A percentile compares a stretch with the other conserved stretches of the same genome.
Conservation (phyloP, 2,888 invertebrate species). For the Nasonovia ribisnigri region DNA sequence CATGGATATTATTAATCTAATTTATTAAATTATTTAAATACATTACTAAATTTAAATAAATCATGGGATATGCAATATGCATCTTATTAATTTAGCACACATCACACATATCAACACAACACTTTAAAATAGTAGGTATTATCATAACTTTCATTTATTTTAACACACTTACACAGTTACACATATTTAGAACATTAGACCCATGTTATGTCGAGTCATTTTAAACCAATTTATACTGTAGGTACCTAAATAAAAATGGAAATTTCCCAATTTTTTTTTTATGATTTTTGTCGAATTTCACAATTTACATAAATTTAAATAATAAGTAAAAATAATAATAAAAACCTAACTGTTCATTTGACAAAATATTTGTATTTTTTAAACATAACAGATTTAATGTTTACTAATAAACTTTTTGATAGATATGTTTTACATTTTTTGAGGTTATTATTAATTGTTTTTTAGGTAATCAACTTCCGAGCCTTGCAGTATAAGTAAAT, state of each 20-base stretch:
- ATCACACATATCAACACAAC: background rate
- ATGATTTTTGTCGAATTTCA: background rate
- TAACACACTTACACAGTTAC: too few species aligned
- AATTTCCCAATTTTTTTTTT: background rate
- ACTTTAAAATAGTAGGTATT: background rate
- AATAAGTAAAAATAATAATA: too few species aligned
- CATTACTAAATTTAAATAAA: background rate
- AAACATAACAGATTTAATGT: background rate
- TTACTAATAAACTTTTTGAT: background rate
- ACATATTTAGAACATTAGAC: too few species aligned
- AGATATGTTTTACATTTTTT: background rate
- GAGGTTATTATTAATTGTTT: too few species aligned
- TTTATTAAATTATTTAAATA: background rate
- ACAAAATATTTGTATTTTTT: background rate
- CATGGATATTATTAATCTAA: background rate
- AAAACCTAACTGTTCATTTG: background rate
- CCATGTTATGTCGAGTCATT: too few species aligned
- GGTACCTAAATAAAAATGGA: background rate
- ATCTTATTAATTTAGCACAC: background rate
- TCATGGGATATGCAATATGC: background rate
- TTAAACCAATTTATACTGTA: too few species aligned
- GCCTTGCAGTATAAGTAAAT: background rate
- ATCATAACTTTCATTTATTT: background rate
- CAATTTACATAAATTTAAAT: background rate
- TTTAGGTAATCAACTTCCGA: too few species aligned